Evolutionary conservation across 2,888 invertebrate species (phyloP), one percentile per base, ranked within the genome.

Genomic region (Heliconius ethilla): DNA sequence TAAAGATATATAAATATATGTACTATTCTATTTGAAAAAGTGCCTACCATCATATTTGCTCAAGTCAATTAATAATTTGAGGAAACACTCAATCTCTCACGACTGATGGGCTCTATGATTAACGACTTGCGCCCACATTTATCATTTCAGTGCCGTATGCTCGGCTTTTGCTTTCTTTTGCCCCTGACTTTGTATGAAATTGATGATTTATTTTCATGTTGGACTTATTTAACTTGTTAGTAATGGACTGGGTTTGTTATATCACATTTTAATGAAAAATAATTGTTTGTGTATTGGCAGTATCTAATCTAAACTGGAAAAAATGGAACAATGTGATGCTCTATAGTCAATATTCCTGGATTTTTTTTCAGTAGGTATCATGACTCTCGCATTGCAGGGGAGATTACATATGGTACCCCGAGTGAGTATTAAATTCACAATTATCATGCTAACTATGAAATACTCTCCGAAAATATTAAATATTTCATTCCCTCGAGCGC

Each of bases 61-160:
- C 63, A 69, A 78, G 78, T 78, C 80, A 77, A 80, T 73, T 77
- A 78, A 78, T 75, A 75, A 63, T 74, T 59, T 70, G 33, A 78
- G 80, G 80, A 78, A 77, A 76, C 78, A 72, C 79, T 77, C 72
- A 76, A 80, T 80, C 80, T 72, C 76, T 80, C 78, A 75, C 77
- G 78, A 67, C 70, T 77, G 75, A 75, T 75, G 67, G 69, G 70
- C 72, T 40, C 62, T 80, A 77, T 80, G 80, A 80, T 78, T 78
- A 76, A 80, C 75, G 76, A 75, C 75, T 37, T 45, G 62, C 70
- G 55, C 59, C 63, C 74, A 75, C 75, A 79, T 80, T 80, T 70
- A 78, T 79, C 80, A 80, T 78, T 76, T 77, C 27, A 77, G 55
- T 55, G 72, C 67, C 29, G 63, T 63, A 76, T 70, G 63, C 33